Evolutionary conservation across 2,113 vertebrate genomes (phyloP).

Genomic region (Pao palembangensis): DNA sequence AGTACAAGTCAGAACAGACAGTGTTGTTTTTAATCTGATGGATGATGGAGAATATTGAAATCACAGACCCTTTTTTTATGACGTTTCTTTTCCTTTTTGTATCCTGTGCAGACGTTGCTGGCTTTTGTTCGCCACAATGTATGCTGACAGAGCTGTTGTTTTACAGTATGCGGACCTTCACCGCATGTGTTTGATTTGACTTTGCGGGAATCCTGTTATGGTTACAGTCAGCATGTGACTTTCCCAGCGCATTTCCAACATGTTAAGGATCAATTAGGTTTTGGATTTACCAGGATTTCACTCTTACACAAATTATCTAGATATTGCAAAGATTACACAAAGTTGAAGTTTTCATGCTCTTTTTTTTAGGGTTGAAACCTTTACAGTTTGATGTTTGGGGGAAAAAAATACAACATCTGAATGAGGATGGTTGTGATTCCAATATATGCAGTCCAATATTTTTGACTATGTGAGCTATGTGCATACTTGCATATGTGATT

Average conservation of each 20-base stretch:
- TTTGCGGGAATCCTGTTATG: conserved; percentile 12
- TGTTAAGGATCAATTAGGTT: conserved; percentile 7
- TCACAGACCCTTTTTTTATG: conserved; percentile 13
- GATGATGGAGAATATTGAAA: conserved; percentile 20
- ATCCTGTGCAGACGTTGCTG: conserved; percentile 15
- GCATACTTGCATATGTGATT: conserved; percentile 35
- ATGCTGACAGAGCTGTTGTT: conserved; percentile 25
- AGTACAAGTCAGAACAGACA: conserved; percentile 21
- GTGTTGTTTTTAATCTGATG: conserved; percentile 12
- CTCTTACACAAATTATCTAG: too few relatives aligned
- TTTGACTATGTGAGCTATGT: conserved; percentile 29
- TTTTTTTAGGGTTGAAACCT: too few relatives aligned
- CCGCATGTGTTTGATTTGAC: conserved; percentile 22
- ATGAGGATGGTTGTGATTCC: conserved; percentile 11
- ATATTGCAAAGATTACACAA: too few relatives aligned
- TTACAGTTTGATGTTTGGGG: too few relatives aligned
- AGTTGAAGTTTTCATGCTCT: too few relatives aligned
- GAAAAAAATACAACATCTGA: neutral
- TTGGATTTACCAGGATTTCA: too few relatives aligned
- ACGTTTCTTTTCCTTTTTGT: neutral
- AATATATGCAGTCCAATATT: conserved; percentile 18
- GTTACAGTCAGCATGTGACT: conserved; percentile 13
- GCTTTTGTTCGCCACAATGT: conserved; percentile 23
- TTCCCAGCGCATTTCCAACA: conserved; percentile 14
- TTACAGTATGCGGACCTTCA: conserved; percentile 26